Evolutionary conservation across 2,888 invertebrate genomes (phyloP), one percentile per base, ranked within the genome.

Genomic region (Sarcophaga carnaria): DNA sequence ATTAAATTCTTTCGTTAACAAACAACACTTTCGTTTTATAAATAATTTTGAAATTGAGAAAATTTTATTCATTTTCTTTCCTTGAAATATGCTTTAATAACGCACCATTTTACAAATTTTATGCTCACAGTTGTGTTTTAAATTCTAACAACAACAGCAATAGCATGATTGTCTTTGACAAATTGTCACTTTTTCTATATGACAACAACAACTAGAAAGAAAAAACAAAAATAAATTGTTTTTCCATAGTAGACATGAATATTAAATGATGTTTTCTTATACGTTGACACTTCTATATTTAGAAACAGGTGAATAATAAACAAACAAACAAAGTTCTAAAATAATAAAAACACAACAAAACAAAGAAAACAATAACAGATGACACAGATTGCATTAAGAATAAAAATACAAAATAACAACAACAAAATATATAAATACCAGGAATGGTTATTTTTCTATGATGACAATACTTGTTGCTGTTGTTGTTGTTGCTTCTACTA

Each of bases 161-260:
- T 37, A 37, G 2, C 37, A 37, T 37, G 2, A 10, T 2, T 37
- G 37, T 37, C 8, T 37, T 1, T 37, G 37, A 37, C 37, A 10
- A 2, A 37, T 10, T 54, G 54, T 17, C 54, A 12, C 3, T 54
- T 54, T 54, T 54, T 4, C 54, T 12, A 4, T 4, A 54, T 14
- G 17, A 4, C 14, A 12, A 14, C 17, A 14, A 54, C 4, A 14
- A 8, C 14, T 49, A 49, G 49, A 49, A 14, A 4, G 2, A 14
- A 54, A 1, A 54, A 2, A 14, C 14, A 69, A 74, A 63, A 63
- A 63, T 63, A 74, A 74, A 74, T 74, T 74, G 74, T 47, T 74
- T 63, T 47, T 47, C 5, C 11, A 27, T 74, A 63, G 74, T 74
- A 22, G 63, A 74, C 63, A 20, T 74, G 74, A 74, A 74, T 74